Evolutionary conservation across 2,888 invertebrate species (phyloP).

Genomic region (Polymixis lichenea): DNA sequence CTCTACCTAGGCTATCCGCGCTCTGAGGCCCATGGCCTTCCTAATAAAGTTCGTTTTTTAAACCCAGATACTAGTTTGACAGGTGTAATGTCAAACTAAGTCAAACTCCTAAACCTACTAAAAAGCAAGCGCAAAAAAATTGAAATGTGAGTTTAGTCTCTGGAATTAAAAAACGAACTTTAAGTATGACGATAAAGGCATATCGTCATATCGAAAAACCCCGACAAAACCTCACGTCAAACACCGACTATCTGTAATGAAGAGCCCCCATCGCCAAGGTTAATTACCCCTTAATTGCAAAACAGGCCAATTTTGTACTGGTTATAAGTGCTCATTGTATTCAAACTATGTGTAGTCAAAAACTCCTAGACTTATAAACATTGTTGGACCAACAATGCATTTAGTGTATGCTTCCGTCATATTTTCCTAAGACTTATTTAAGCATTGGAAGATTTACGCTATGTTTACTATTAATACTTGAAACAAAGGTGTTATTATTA

Average conservation of each 20-base stretch:
- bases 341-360: conserved; percentile 2
- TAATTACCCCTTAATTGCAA: conserved; percentile 27
- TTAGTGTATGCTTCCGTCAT: conserved; percentile 4
- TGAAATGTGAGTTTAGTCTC: no score
- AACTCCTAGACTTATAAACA: not conserved
- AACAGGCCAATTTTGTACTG: conserved; percentile 26
- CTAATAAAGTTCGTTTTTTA: no score
- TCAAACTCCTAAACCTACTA: no score
- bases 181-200: no score
- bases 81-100: no score
- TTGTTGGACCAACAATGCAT: conserved; percentile 3
- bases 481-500: conserved; percentile 1
- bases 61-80: no score
- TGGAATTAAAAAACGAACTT: no score
- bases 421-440: not conserved
- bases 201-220: not conserved
- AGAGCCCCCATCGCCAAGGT: conserved; percentile 38
- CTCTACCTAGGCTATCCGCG: no score
- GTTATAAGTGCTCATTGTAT: conserved; percentile 36
- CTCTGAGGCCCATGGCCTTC: no score
- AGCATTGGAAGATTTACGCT: not conserved
- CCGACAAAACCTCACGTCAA: not conserved
- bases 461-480: not conserved
- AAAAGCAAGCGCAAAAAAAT: no score
- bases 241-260: conserved; percentile 1